These are phyloP conservation scores for Folsomia candida DNA, from an alignment of 2,888 invertebrate genomes.

Conservation along the genomic window DNA sequence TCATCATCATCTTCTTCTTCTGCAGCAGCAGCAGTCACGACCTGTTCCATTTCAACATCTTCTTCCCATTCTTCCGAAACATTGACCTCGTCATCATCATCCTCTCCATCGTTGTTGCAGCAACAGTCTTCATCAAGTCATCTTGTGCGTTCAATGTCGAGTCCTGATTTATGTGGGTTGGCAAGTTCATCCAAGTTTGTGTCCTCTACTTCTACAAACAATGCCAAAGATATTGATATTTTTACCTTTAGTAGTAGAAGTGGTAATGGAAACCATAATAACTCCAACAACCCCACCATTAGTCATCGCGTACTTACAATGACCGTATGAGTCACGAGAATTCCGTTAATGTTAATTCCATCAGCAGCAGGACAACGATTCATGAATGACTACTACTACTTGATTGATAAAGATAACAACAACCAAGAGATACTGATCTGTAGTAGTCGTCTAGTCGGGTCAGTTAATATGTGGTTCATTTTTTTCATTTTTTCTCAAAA, in stretches of 20 bases:
- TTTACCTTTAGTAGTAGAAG: conserved; percentile 14
- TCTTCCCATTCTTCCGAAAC: conserved; percentile 10
- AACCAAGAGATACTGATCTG: no score
- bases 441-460: no score
- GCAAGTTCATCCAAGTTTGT: conserved; percentile 1
- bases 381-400: no score
- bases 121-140: not conserved
- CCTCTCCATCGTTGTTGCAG: conserved; percentile 8
- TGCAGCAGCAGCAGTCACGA: not conserved
- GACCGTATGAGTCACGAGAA: conserved; percentile 24
- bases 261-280: conserved; percentile 10
- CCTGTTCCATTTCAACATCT: conserved; percentile 8
- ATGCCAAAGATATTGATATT: conserved; percentile 38
- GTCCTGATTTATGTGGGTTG: conserved; percentile 38
- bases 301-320: conserved; percentile 31
- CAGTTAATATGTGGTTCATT: no score
- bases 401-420: no score
- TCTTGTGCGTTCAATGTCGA: conserved; percentile 39
- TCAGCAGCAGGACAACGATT: no score
- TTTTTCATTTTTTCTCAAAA: no score
- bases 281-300: conserved; percentile 13
- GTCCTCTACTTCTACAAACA: conserved; percentile 16
- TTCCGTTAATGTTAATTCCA: no score
- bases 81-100: not conserved
- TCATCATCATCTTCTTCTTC: conserved; percentile 6